Base-by-base conservation (phyloP, 2,113 vertebrate species). In the Girardinichthys multiradiatus region DNA sequence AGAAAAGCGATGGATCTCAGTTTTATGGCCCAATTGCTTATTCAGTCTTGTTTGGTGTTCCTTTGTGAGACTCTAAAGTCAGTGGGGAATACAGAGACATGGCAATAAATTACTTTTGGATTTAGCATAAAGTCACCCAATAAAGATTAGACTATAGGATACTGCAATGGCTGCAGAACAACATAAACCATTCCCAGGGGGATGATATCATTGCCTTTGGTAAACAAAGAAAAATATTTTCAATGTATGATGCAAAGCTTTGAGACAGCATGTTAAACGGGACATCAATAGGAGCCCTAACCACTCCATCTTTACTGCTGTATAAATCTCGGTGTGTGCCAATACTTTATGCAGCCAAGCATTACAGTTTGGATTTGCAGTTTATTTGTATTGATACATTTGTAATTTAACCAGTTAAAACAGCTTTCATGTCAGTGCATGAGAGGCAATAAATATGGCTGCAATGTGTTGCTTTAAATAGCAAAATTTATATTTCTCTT, bases 1-100 rank as follows among this genome's bases (percentile, higher is more conserved):
- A 92, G 86, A 90, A 92, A 92, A 85, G 84, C 87, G 89, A 92
- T 93, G 90, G 64, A 90, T 93, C 91, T 90, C 75, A 30, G 74
- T 89, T 93, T 94, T 92, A 94, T 70, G 74, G 77, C 86, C 84
- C 70, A 64, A 86, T 92, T 93, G 90, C 90, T 93, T 93, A 91
- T 93, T 93, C 90, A 86, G 77, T 87, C 88, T 91, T 84, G 85
- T 92, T 92, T 89, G 87, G 90, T 89, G 88, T 87, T 91, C 74
- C 82, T 86, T 84, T 83, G 79, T 74, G 63, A 80, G 86, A 92
- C 82, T 82, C 63, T 35, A 35, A 66, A 82, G 87, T 91, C 88
- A 83, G 72, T 85, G 57, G 87, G 84, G 88, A 91, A 90, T 92
- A 88, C 76, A 15, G 39, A 78, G 89, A 89, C 91, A 91, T 66